These are phyloP conservation scores for Acipenser transmontanus DNA, from an alignment of 2,797 vertebrate genomes.

Conservation along the genomic window DNA sequence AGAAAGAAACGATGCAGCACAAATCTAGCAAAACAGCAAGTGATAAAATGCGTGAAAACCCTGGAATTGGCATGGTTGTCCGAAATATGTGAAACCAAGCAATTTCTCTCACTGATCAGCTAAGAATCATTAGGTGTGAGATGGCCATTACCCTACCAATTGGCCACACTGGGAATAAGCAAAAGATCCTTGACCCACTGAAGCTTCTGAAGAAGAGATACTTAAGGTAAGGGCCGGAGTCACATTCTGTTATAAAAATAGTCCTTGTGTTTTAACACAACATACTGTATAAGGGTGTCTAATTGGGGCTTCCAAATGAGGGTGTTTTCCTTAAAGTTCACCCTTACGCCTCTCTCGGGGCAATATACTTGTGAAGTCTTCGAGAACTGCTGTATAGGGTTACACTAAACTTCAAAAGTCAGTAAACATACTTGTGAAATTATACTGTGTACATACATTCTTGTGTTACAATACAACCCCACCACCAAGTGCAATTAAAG, in stretches of 20 bases:
- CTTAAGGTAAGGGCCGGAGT: background rate
- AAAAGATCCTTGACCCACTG: conserved; percentile 37
- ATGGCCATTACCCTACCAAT: conserved; percentile 35
- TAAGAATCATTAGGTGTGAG: conserved; percentile 59
- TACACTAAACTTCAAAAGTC: background rate
- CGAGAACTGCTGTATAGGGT: background rate
- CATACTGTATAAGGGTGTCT: conserved; percentile 48
- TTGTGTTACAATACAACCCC: no score
- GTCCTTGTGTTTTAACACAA: conserved; percentile 55
- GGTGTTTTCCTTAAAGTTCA: conserved; percentile 1
- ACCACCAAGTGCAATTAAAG: no score
- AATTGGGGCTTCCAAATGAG: conserved; percentile 45
- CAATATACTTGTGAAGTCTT: background rate
- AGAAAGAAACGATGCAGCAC: no score
- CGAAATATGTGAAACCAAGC: background rate
- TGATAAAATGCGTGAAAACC: no score
- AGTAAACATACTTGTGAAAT: no score
- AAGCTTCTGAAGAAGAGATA: conserved; percentile 8
- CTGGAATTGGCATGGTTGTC: background rate
- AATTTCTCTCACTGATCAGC: conserved; percentile 38
- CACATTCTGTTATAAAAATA: conserved; percentile 39
- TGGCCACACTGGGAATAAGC: conserved; percentile 15
- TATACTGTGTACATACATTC: no score
- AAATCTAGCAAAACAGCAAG: no score
- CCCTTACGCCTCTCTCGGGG: background rate